Conservation (phyloP, 2,113 vertebrate genomes). For the Melanostigma gelatinosum region DNA sequence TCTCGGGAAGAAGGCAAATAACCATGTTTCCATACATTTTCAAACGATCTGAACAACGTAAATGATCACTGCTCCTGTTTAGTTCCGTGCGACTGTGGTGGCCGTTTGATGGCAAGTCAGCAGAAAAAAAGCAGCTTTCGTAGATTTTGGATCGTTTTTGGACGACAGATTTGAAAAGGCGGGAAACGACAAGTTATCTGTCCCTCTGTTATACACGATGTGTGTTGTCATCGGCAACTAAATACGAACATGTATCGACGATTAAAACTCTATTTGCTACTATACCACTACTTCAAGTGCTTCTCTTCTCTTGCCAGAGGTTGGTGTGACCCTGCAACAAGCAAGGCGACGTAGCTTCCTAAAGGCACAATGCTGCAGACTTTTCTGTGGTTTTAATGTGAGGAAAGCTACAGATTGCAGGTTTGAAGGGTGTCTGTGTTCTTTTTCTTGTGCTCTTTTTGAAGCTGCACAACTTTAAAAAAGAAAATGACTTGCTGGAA, state of each 20-base stretch:
- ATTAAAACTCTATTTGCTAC: background rate
- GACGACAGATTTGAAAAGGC: background rate
- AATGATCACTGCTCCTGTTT: background rate
- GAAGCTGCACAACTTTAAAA: background rate
- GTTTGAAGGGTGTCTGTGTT: conserved; percentile 29
- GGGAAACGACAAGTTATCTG: background rate
- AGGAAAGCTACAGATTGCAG: conserved; percentile 33
- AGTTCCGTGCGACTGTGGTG: background rate
- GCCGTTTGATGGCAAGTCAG: background rate
- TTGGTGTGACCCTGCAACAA: conserved; percentile 14
- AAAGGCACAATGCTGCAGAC: background rate
- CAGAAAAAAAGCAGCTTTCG: background rate
- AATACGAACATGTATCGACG: background rate
- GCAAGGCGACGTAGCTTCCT: background rate
- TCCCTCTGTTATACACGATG: background rate
- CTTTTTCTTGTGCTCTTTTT: conserved; percentile 1
- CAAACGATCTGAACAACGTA: background rate
- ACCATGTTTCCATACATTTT: background rate
- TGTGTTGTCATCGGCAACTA: background rate
- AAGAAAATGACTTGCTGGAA: conserved; percentile 3
- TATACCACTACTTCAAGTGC: background rate
- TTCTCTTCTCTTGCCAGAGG: conserved; percentile 19
- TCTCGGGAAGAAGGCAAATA: background rate
- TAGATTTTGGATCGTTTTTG: background rate
- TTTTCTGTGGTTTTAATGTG: conserved; percentile 1